Evolutionary conservation across 2,797 vertebrate genomes (phyloP).

Genomic region (Balearica regulorum): DNA sequence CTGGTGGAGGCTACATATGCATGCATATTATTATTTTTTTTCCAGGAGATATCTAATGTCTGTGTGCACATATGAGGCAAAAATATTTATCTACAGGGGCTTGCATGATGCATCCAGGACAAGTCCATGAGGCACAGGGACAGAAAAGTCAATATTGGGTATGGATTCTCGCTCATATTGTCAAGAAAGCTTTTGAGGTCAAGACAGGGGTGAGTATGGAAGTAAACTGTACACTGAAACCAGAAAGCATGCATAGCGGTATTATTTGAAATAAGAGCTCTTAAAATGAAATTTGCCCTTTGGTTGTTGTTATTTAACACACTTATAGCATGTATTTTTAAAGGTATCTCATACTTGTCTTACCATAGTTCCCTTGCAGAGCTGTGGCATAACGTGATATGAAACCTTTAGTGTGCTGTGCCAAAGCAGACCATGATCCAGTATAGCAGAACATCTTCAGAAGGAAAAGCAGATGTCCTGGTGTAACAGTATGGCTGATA

Average conservation of each 20-base stretch:
- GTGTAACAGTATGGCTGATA: background rate
- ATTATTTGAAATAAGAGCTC: background rate
- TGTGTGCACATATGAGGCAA: background rate
- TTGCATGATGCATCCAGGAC: background rate
- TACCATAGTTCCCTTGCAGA: background rate
- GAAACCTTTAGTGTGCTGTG: background rate
- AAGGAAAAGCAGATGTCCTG: background rate
- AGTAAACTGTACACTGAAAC: background rate
- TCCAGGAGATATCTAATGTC: background rate
- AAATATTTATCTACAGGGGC: background rate
- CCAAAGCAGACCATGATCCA: background rate
- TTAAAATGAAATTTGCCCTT: background rate
- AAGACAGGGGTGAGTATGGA: background rate
- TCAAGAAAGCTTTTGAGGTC: background rate
- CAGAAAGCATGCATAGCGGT: background rate
- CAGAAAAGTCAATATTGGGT: background rate
- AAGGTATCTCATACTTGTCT: background rate
- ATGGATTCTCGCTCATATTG: background rate
- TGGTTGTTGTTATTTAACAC: background rate
- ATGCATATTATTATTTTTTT: background rate
- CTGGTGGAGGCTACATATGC: background rate
- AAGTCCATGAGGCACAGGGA: background rate
- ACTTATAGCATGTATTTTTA: background rate
- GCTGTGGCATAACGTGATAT: too few relatives aligned
- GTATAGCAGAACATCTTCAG: background rate